Evolutionary conservation across 2,113 vertebrate species (phyloP).

Genomic region (rabbit (Oryctolagus cuniculus)): DNA sequence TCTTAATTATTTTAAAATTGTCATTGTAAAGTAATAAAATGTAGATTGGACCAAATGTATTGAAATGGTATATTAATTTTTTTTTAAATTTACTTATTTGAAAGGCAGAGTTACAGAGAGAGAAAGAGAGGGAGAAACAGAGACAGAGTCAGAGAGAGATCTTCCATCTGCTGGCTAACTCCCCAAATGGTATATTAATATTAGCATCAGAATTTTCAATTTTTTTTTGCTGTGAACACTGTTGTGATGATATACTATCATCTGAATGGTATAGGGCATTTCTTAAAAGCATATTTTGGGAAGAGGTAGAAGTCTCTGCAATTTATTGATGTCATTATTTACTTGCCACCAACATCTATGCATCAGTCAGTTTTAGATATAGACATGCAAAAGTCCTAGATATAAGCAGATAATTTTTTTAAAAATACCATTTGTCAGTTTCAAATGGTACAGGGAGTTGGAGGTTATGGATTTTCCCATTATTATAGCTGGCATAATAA

Average conservation of each 20-base stretch:
- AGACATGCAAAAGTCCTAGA: background rate
- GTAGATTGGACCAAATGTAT: background rate
- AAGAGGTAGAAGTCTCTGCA: background rate
- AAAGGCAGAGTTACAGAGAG: too few species aligned
- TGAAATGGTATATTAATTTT: constrained; percentile 3
- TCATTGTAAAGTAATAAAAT: constrained; percentile 3
- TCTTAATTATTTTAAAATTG: constrained; percentile 10
- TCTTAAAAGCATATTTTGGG: background rate
- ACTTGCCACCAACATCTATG: background rate
- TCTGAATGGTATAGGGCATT: background rate
- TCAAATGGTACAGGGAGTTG: background rate
- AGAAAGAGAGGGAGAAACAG: too few species aligned
- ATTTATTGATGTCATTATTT: constrained; percentile 2
- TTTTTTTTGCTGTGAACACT: background rate
- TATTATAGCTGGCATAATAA: background rate
- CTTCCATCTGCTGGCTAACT: too few species aligned
- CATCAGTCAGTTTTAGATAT: background rate
- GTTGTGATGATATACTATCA: background rate
- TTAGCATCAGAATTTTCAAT: background rate
- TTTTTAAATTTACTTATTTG: too few species aligned
- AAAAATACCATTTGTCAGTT: background rate
- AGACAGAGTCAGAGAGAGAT: too few species aligned
- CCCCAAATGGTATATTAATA: background rate
- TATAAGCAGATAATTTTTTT: background rate
- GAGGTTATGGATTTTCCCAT: background rate